phyloP scores from a whole-genome alignment of 2,797 vertebrate species.

The Eospalax fontanierii region DNA sequence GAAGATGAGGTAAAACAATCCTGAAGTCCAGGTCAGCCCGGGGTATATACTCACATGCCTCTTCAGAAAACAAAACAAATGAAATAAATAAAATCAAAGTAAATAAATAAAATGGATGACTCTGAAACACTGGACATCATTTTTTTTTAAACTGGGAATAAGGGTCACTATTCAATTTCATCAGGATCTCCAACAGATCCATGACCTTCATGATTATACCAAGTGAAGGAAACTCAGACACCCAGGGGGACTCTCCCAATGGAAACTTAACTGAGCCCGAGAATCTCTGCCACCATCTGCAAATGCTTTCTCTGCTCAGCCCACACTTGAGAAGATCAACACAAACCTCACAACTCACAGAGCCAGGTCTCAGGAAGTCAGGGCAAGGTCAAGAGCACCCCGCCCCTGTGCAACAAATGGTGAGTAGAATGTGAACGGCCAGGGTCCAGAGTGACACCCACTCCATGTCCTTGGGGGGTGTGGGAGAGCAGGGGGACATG shows the following conservation, averaged over 20 bases:
- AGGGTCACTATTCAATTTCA: neutral
- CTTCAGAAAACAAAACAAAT: neutral
- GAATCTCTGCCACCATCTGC: neutral
- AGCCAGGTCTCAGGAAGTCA: neutral
- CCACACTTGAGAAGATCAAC: neutral
- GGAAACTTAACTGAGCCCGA: neutral
- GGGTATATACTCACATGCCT: neutral
- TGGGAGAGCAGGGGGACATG: neutral
- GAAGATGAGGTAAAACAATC: too few species aligned
- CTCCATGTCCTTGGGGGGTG: rapidly evolving
- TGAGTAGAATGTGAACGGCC: neutral
- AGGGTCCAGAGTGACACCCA: neutral
- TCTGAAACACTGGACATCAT: neutral
- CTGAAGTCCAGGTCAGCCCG: too few species aligned
- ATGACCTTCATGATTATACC: neutral
- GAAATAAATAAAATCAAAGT: neutral
- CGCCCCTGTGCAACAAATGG: neutral
- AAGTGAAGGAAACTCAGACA: neutral
- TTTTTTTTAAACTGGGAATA: too few species aligned
- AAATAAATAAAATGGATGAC: neutral
- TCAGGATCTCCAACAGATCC: neutral
- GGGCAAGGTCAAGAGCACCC: neutral
- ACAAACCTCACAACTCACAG: neutral
- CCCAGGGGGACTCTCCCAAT: neutral
- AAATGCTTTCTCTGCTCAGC: neutral